These are phyloP conservation scores for Micromussa lordhowensis DNA, from an alignment of 92 coral and sea anemone species.

Conservation along the genomic window DNA sequence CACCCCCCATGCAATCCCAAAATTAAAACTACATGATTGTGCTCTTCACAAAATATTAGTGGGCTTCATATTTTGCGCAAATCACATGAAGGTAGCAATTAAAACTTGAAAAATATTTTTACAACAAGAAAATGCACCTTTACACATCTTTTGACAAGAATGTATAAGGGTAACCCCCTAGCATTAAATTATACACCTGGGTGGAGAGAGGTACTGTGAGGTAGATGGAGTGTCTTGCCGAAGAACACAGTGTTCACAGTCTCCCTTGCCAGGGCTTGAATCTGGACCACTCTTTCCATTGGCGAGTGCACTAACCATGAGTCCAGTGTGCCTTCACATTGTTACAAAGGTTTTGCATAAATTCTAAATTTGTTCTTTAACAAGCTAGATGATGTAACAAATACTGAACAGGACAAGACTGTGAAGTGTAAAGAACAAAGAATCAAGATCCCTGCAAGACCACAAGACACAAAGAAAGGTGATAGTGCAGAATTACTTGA, in stretches of 20 bases:
- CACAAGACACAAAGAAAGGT: slow-evolving; percentile 1
- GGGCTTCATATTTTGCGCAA: neutral
- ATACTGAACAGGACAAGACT: neutral
- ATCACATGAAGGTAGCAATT: neutral
- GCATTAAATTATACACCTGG: too few species aligned
- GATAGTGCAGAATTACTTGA: neutral
- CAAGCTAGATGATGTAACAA: slow-evolving; percentile 28
- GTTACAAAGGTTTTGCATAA: neutral
- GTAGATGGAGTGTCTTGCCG: too few species aligned
- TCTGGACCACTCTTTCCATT: too few species aligned
- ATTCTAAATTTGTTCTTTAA: neutral
- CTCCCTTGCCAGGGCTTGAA: too few species aligned
- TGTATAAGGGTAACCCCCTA: too few species aligned
- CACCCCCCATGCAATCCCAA: neutral
- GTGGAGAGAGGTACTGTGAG: too few species aligned
- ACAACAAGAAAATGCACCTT: too few species aligned
- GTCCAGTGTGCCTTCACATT: neutral
- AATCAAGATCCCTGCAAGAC: neutral
- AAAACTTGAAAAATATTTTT: neutral
- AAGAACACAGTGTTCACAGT: too few species aligned
- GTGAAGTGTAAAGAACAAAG: neutral
- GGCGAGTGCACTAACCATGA: too few species aligned
- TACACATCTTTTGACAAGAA: too few species aligned
- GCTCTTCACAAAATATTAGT: neutral
- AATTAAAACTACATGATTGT: neutral